These are phyloP conservation scores for Caenorhabditis tropicalis DNA, from an alignment of 1,140 invertebrate genomes.

Conservation along the genomic window DNA sequence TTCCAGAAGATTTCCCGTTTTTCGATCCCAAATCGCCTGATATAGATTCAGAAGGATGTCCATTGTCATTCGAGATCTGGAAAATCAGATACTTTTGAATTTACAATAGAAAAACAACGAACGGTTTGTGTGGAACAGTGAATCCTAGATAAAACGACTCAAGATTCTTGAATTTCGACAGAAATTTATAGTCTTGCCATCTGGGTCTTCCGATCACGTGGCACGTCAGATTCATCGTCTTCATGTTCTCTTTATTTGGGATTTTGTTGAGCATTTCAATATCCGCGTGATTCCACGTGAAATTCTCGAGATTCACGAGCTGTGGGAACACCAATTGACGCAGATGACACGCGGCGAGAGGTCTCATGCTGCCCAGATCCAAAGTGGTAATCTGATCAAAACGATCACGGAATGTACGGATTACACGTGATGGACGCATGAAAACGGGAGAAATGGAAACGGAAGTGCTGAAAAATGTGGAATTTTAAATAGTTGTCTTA, in stretches of 20 bases:
- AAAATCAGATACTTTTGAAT: neutral
- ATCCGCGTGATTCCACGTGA: slow-evolving; percentile 32
- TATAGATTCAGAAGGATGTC: slow-evolving; percentile 10
- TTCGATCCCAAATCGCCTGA: slow-evolving; percentile 12
- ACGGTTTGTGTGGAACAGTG: neutral
- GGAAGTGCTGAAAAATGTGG: neutral
- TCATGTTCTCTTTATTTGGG: neutral
- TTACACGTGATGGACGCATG: slow-evolving; percentile 37
- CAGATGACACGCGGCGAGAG: neutral
- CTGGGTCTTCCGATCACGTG: neutral
- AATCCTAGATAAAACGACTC: neutral
- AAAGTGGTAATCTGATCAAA: slow-evolving; percentile 7
- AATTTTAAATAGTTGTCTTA: neutral
- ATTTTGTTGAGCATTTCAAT: neutral
- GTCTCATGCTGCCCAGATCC: slow-evolving; percentile 35
- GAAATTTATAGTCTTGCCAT: neutral
- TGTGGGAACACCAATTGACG: neutral
- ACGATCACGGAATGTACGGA: slow-evolving; percentile 7
- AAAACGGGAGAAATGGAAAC: neutral
- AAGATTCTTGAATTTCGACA: neutral
- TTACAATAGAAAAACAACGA: neutral
- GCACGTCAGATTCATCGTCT: neutral
- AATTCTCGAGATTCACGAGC: slow-evolving; percentile 13
- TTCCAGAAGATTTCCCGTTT: slow-evolving; percentile 2
- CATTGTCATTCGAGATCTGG: neutral